phyloP scores from a whole-genome alignment of 2,113 vertebrate species.

The Mionectes macconnelli region DNA sequence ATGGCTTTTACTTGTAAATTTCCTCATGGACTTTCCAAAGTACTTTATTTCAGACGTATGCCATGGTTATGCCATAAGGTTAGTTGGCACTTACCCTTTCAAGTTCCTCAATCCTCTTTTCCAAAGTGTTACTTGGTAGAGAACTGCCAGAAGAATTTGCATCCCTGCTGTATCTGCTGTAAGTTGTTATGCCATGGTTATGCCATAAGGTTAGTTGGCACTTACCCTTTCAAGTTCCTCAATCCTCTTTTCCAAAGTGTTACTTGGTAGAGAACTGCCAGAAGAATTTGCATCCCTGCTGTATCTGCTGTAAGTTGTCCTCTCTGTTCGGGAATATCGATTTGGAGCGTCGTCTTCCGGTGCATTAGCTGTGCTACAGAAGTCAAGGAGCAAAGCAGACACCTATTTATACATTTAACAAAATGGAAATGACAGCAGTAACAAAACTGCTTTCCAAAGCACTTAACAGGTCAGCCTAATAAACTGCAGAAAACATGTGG shows the following conservation, averaged over 20 bases:
- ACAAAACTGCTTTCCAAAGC: not conserved
- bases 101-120: constrained; percentile 92
- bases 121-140: constrained; percentile 74
- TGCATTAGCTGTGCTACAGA: constrained; percentile 63
- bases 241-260: constrained; percentile 86
- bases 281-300: constrained; percentile 77
- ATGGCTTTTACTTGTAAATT: not conserved
- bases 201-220: not conserved
- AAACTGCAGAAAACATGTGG: not conserved
- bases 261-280: constrained; percentile 65
- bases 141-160: constrained; percentile 70
- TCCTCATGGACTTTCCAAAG: not conserved
- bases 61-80: not conserved
- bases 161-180: constrained; percentile 79
- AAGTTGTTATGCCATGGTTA: no score
- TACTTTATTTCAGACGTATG: not conserved
- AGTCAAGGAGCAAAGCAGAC: constrained; percentile 33
- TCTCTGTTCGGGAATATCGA: constrained; percentile 76
- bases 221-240: constrained; percentile 94
- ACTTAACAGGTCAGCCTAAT: not conserved
- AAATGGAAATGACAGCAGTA: not conserved
- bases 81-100: constrained; percentile 82
- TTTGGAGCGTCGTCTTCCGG: constrained; percentile 83
- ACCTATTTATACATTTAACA: not conserved
- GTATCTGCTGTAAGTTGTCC: constrained; percentile 75